Evolutionary conservation across 1,140 invertebrate species (phyloP), one percentile per base, ranked within the genome.

Genomic region (Drosophila truncata): DNA sequence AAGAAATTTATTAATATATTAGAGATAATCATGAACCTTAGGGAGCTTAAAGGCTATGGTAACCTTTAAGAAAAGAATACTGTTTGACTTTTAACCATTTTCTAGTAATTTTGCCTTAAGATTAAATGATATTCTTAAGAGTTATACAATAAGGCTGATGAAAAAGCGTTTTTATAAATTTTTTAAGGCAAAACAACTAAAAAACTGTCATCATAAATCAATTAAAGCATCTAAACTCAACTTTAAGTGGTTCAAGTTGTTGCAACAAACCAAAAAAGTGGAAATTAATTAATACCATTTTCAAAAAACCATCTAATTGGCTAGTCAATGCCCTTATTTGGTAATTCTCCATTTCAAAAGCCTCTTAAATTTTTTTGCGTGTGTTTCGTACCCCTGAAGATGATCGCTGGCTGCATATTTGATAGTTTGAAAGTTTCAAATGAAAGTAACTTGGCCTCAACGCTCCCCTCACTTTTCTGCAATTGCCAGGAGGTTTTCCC

Each of bases 361-460:
- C 11, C 7, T 33, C 18, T 33, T 70, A 11, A 47, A 31, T 20
- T 41, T 41, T 66, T 66, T 42, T 44, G 14, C 25, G 33, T 54
- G 66, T 70, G 63, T 16, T 49, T 3, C 31, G 5, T 31, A 23
- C 20, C 52, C 20, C 33, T 33, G 44, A 69, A 69, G 65, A 69
- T 52, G 63, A 37, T 70, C 47, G 18, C 23, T 16, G n/a, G 20
- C 57, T 65, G 62, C 57, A 65, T 62, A 69, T 50, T 69, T 65
- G 60, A 69, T 50, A 13, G 64, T 57, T 71, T 69, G 69, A 60
- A 50, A 71, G 52, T 72, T 35, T 37, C 29, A 25, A 71, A 72
- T 71, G 69, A 72, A 72, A 71, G 69, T 72, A 44, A 27, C 44
- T 55, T 31, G 63, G 62, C 66, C 25, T 27, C 42, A n/a, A n/a